A percentile compares a stretch with the other conserved stretches of the same genome.
phyloP scores from a whole-genome alignment of 2,113 vertebrate species.

The Plecotus auritus region DNA sequence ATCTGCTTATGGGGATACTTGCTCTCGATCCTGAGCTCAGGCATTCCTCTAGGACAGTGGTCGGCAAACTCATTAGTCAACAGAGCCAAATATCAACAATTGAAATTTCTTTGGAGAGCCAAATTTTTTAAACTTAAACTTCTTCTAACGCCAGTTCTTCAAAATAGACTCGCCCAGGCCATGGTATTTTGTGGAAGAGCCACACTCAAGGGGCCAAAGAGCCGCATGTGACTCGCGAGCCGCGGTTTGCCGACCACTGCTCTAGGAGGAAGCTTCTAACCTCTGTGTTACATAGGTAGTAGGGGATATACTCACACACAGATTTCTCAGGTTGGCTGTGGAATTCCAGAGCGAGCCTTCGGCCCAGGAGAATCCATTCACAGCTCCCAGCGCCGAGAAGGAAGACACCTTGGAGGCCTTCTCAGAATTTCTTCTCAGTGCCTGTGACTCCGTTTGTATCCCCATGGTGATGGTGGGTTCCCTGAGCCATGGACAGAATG shows the following conservation, averaged over 20 bases:
- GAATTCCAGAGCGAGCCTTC: constrained; percentile 86
- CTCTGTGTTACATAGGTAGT: neutral
- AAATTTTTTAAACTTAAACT: too few species aligned
- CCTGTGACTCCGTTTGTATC: constrained; percentile 91
- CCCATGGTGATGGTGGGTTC: constrained; percentile 87
- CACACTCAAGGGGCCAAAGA: too few species aligned
- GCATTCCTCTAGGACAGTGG: neutral
- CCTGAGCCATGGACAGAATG: neutral
- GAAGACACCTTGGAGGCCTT: constrained; percentile 87
- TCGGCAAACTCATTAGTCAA: too few species aligned
- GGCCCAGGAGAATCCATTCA: constrained; percentile 90
- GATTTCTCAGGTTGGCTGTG: constrained; percentile 85
- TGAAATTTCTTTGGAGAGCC: too few species aligned
- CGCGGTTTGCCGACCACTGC: too few species aligned
- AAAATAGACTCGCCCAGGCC: too few species aligned
- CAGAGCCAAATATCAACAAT: too few species aligned
- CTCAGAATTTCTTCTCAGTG: constrained; percentile 87
- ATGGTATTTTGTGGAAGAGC: too few species aligned
- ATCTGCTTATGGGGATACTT: neutral
- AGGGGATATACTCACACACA: neutral
- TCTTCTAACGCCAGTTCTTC: too few species aligned
- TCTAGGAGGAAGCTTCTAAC: neutral
- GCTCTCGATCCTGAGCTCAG: neutral
- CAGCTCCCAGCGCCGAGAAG: constrained; percentile 82
- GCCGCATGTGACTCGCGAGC: too few species aligned